These are phyloP conservation scores for Drosophila rufa DNA, from an alignment of 1,140 invertebrate species.

Conservation along the genomic window DNA sequence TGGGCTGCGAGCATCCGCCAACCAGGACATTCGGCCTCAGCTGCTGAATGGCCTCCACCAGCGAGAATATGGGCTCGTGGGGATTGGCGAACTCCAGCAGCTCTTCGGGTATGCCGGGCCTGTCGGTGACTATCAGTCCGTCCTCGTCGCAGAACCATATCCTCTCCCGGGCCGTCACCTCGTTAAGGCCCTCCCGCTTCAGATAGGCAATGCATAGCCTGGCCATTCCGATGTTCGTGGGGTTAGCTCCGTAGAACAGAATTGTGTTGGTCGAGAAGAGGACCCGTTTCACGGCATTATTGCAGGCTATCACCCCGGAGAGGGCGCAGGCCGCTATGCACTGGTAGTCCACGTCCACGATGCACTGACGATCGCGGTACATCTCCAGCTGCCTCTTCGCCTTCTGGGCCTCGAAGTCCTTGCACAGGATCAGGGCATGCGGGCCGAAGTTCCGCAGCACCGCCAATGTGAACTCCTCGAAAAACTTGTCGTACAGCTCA, in stretches of 20 bases:
- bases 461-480: conserved; percentile 90
- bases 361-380: conserved; percentile 94
- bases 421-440: conserved; percentile 95
- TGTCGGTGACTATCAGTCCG: conserved; percentile 91
- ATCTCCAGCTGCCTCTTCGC: conserved; percentile 94
- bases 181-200: conserved; percentile 90
- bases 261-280: conserved; percentile 93
- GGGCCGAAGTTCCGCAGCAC: conserved; percentile 93
- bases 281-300: conserved; percentile 90
- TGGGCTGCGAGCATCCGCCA: conserved; percentile 92
- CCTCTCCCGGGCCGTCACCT: conserved; percentile 89
- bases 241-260: conserved; percentile 96
- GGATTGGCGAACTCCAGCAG: conserved; percentile 92
- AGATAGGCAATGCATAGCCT: conserved; percentile 94
- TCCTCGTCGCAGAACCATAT: conserved; percentile 91
- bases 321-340: conserved; percentile 96
- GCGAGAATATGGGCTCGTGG: conserved; percentile 88
- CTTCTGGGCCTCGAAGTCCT: conserved; percentile 97
- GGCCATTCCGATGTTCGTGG: conserved; percentile 95
- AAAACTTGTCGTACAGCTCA: conserved; percentile 94
- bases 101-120: conserved; percentile 90
- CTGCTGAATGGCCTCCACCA: conserved; percentile 91
- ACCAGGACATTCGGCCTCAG: conserved; percentile 95
- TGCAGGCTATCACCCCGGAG: conserved; percentile 94
- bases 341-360: conserved; percentile 98